These are phyloP conservation scores for Caenorhabditis sp. DNA, from an alignment of 2,888 invertebrate genomes.

Conservation along the genomic window DNA sequence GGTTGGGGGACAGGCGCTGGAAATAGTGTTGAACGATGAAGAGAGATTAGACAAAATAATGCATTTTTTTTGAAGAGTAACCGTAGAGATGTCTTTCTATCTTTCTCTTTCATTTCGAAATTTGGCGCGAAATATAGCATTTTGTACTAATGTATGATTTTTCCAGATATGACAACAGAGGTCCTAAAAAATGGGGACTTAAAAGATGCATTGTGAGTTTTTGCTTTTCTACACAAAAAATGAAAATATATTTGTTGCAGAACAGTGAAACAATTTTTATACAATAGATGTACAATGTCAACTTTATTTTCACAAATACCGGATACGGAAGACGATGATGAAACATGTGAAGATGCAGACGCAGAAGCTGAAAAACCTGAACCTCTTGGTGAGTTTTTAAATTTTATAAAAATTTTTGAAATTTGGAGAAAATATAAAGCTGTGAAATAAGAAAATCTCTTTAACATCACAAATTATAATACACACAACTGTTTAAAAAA, in stretches of 20 bases:
- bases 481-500: no score
- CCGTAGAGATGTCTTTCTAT: not conserved
- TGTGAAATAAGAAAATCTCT: no score
- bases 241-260: not conserved
- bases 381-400: no score
- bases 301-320: not conserved
- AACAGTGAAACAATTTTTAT: not conserved
- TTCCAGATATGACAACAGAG: not conserved
- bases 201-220: not conserved
- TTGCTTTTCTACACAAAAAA: not conserved
- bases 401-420: no score
- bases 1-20: no score
- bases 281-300: not conserved
- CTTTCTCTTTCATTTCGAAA: not conserved
- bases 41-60: not conserved
- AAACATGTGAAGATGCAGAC: no score
- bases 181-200: not conserved
- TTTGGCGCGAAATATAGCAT: not conserved
- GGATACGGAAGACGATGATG: not conserved
- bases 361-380: not conserved
- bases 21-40: no score
- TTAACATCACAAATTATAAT: no score
- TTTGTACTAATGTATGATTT: not conserved
- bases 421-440: no score
- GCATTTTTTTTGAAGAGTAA: not conserved